Evolutionary conservation across 2,888 invertebrate genomes (phyloP).

Genomic region (Mimas tiliae): DNA sequence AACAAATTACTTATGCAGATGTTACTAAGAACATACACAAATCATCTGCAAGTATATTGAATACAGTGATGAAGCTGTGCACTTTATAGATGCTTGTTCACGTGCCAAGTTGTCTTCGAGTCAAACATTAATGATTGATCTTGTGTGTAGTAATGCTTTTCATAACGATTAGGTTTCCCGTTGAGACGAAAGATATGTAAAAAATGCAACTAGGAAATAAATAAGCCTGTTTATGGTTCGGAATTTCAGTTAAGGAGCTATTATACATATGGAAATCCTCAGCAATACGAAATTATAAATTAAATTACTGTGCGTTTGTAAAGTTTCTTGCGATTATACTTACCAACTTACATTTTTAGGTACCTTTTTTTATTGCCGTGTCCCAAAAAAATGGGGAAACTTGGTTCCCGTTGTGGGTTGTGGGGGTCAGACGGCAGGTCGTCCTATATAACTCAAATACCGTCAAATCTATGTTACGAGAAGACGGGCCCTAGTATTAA

Average conservation of each 20-base stretch:
- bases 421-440: too few relatives aligned
- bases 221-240: not conserved
- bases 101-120: conserved; percentile 3
- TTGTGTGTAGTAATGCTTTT: conserved; percentile 4
- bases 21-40: conserved; percentile 10
- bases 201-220: conserved; percentile 11
- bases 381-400: too few relatives aligned
- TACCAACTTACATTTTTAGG: too few relatives aligned
- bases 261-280: too few relatives aligned
- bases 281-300: not conserved
- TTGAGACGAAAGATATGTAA: not conserved
- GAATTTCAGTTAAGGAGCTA: conserved; percentile 14
- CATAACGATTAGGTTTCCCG: not conserved
- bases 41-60: conserved; percentile 4
- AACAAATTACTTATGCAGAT: conserved; percentile 1
- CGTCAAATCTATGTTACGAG: too few relatives aligned
- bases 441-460: too few relatives aligned
- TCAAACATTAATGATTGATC: conserved; percentile 12
- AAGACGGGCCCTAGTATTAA: too few relatives aligned
- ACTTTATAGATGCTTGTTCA: conserved; percentile 13
- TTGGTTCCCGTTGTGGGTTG: too few relatives aligned
- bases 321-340: too few relatives aligned
- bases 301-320: too few relatives aligned
- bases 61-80: not conserved
- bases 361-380: too few relatives aligned